Evolutionary conservation across 1,140 invertebrate genomes (phyloP), one percentile per base, ranked within the genome.

Genomic region (Colletes latitarsis): DNA sequence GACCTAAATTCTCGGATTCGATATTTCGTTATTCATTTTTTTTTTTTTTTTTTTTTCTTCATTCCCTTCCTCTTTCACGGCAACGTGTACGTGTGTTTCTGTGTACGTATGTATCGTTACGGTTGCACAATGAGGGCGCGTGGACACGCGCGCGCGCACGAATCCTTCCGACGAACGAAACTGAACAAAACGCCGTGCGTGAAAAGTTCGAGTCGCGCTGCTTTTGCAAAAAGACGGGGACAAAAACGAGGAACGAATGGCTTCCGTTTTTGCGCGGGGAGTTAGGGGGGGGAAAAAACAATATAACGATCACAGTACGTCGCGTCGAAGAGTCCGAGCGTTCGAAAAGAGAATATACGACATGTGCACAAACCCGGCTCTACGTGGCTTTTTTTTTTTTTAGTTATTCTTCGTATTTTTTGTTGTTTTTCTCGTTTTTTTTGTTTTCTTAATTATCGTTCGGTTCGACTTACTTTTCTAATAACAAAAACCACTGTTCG

Each of bases 351-450:
- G 60, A 53, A 55, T 39, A 5, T 39, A 6, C 57, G n/a, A 30
- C 14, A 75, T 75, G 52, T 80, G 72, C 78, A 80, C 78, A 68
- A 80, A 80, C 78, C 78, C 78, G 78, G 78, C 78, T 80, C 43
- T 46, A 19, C 43, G 14, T 64, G 68, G 19, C 52, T 53, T 17
- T 4, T 4, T 58, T 46, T 30, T 62, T 5, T 6, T 6, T 62
- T 30, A 62, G 39, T 63, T 17, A 63, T 41, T 15, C 6, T 63
- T 41, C 60, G 21, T 30, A 30, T 30, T 30, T 30, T 39, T 39
- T 12, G 17, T 41, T 39, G 14, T 43, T 43, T 69, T 21, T 39
- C 8, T 19, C 6, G 1, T 53, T 17, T 4, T 58, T 46, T 73
- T 14, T 30, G 6, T 30, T 62, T 5, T 6, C 1, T 62, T 30